phyloP scores from a whole-genome alignment of 2,888 invertebrate genomes.

The Brenthis daphne region DNA sequence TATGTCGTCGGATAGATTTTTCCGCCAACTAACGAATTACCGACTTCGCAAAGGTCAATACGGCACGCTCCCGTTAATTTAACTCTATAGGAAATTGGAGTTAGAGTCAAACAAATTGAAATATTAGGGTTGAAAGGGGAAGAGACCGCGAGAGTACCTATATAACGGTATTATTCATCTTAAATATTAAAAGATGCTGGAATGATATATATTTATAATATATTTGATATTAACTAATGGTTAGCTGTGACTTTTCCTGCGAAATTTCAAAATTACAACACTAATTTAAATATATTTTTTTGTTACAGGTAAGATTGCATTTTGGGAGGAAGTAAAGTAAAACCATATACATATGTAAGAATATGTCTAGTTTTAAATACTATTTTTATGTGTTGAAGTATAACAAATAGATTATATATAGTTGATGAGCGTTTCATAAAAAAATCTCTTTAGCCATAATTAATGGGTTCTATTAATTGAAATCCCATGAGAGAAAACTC shows the following conservation, averaged over 20 bases:
- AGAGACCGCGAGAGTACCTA: slow-evolving; percentile 15
- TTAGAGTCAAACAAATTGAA: slow-evolving; percentile 40
- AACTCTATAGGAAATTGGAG: slow-evolving; percentile 43
- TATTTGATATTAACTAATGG: too few relatives aligned
- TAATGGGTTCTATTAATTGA: too few relatives aligned
- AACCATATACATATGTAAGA: not conserved
- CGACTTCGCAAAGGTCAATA: slow-evolving; percentile 40
- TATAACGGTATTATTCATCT: slow-evolving; percentile 31
- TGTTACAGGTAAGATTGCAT: slow-evolving; percentile 11
- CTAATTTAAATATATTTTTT: not conserved
- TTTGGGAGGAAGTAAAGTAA: not conserved
- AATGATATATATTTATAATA: too few relatives aligned
- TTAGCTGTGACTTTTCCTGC: too few relatives aligned
- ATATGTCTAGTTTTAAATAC: not conserved
- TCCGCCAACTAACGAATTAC: slow-evolving; percentile 34
- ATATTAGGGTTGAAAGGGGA: slow-evolving; percentile 34
- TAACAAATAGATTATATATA: too few relatives aligned
- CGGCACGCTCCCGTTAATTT: slow-evolving; percentile 38
- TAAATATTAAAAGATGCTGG: slow-evolving; percentile 24
- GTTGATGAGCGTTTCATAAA: too few relatives aligned
- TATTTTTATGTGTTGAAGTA: too few relatives aligned
- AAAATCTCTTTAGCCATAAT: too few relatives aligned
- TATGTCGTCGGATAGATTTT: slow-evolving; percentile 20
- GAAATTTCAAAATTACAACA: not conserved
- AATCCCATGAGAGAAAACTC: too few relatives aligned